phyloP scores from a whole-genome alignment of 2,888 invertebrate genomes.

The Cheilosia urbana region DNA sequence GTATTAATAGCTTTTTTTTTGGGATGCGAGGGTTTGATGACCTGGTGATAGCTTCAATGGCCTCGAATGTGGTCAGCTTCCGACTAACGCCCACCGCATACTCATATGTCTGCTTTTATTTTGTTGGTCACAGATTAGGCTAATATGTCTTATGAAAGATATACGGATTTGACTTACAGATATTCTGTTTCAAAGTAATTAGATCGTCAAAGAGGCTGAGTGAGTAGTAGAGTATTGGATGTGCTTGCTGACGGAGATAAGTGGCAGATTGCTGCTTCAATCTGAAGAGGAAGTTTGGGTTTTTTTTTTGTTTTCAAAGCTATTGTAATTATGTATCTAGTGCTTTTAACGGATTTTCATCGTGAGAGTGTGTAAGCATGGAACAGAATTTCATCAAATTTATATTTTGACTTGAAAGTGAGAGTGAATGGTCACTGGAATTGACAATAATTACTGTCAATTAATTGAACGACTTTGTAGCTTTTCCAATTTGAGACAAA shows the following conservation, averaged over 20 bases:
- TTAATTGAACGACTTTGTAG: too few relatives aligned
- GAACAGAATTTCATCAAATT: too few relatives aligned
- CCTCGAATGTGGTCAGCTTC: conserved; percentile 75
- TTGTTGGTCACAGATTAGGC: conserved; percentile 31
- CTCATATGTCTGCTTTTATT: conserved; percentile 33
- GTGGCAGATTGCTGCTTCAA: conserved; percentile 14
- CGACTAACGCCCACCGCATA: conserved; percentile 73
- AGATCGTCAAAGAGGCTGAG: conserved; percentile 22
- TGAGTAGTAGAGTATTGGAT: neutral
- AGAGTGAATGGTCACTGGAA: too few relatives aligned
- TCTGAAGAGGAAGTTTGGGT: neutral
- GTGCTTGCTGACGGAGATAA: neutral
- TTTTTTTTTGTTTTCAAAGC: neutral
- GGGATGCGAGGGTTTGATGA: conserved; percentile 72
- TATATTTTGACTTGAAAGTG: too few relatives aligned
- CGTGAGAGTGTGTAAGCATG: too few relatives aligned
- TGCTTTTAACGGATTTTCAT: too few relatives aligned
- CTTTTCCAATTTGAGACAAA: too few relatives aligned
- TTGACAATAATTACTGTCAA: too few relatives aligned
- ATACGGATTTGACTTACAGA: conserved; percentile 7
- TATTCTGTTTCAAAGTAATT: conserved; percentile 40
- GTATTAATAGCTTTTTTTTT: conserved; percentile 70
- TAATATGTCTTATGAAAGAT: conserved; percentile 40
- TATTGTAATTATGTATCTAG: too few relatives aligned
- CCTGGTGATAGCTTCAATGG: conserved; percentile 73